phyloP scores from a whole-genome alignment of 2,888 invertebrate genomes.

The Orchesella flavescens region DNA sequence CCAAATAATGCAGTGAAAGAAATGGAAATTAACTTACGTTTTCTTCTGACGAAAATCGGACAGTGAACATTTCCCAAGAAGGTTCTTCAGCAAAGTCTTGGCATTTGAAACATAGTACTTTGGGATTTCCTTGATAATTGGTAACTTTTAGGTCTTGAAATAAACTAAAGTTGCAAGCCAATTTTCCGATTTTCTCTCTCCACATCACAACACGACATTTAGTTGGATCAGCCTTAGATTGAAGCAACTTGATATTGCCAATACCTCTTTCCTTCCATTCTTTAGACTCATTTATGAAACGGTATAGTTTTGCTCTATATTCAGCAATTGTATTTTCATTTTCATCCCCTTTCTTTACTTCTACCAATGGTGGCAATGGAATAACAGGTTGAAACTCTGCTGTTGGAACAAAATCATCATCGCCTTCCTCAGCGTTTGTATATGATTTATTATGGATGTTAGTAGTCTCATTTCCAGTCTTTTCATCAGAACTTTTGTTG shows the following conservation, averaged over 20 bases:
- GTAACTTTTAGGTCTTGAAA: conserved; percentile 71
- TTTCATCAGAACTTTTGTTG: conserved; percentile 22
- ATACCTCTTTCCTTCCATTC: conserved; percentile 97
- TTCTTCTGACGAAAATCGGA: not conserved
- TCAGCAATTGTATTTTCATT: conserved; percentile 79
- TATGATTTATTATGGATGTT: conserved; percentile 4
- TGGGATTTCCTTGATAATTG: conserved; percentile 70
- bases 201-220: conserved; percentile 89
- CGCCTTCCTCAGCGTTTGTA: conserved; percentile 73
- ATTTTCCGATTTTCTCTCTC: conserved; percentile 82
- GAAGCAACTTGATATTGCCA: conserved; percentile 90
- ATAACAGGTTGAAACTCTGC: conserved; percentile 93
- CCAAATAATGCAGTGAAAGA: not conserved
- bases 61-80: not conserved
- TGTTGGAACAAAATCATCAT: conserved; percentile 87
- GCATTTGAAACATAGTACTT: conserved; percentile 76
- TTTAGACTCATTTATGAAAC: conserved; percentile 77
- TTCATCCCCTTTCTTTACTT: conserved; percentile 83
- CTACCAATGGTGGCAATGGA: conserved; percentile 87
- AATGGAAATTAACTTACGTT: not conserved
- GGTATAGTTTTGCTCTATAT: conserved; percentile 76
- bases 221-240: conserved; percentile 80
- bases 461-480: conserved; percentile 7
- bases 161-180: conserved; percentile 74
- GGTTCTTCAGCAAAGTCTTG: not conserved